Evolutionary conservation across 2,113 vertebrate species (phyloP).

Genomic region (Loxodonta africana): DNA sequence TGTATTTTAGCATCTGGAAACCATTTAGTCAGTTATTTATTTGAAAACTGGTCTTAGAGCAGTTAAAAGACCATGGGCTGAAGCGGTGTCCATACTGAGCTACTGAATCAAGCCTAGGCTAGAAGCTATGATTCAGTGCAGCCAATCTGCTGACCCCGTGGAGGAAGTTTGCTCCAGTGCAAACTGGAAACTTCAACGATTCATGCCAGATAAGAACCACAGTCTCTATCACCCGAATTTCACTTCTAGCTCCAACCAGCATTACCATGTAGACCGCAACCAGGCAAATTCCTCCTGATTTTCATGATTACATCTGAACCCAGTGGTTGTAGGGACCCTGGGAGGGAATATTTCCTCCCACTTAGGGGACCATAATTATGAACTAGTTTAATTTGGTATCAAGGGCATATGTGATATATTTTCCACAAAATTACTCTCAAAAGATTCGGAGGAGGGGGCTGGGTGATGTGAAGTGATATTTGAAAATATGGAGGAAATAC

Average conservation of each 20-base stretch:
- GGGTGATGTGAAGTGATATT: neutral
- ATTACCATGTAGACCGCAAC: neutral
- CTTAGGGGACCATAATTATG: neutral
- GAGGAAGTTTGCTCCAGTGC: slow-evolving; percentile 11
- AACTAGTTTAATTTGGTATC: slow-evolving; percentile 49
- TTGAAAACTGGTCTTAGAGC: slow-evolving; percentile 78
- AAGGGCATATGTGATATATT: slow-evolving; percentile 21
- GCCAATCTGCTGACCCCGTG: slow-evolving; percentile 32
- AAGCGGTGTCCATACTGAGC: slow-evolving; percentile 56
- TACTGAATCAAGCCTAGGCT: slow-evolving; percentile 74
- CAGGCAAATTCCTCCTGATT: neutral
- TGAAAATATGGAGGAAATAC: slow-evolving; percentile 55
- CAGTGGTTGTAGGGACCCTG: neutral
- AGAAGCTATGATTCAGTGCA: slow-evolving; percentile 65
- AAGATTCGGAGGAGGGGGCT: neutral
- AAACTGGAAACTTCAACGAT: slow-evolving; percentile 51
- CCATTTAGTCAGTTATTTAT: slow-evolving; percentile 80
- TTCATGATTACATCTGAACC: slow-evolving; percentile 42
- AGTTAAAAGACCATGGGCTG: slow-evolving; percentile 63
- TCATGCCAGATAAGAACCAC: slow-evolving; percentile 47
- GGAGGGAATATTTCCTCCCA: neutral
- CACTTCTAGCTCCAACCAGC: neutral
- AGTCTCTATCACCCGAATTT: neutral
- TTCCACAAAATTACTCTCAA: slow-evolving; percentile 57
- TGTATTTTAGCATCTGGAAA: slow-evolving; percentile 83